Evolutionary conservation across 2,113 vertebrate genomes (phyloP), one percentile per base, ranked within the genome.

Genomic region (Hiodon alosoides): DNA sequence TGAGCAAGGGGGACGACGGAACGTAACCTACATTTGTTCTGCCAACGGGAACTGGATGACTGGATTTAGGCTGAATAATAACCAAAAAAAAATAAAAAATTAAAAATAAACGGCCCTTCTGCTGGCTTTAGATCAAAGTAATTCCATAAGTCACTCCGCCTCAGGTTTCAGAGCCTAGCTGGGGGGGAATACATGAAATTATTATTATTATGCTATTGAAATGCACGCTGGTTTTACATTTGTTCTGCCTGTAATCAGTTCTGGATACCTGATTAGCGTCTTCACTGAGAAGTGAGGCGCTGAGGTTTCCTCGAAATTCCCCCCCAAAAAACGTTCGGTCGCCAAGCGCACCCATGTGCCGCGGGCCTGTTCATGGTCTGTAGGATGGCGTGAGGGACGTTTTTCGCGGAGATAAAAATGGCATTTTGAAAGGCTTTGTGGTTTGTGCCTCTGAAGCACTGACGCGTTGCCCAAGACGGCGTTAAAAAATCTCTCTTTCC

Each of bases 101-200:
- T 66, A 77, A 80, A 81, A 83, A 81, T 90, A 88, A 81, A 86
- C 84, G 82, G 82, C 85, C 84, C 81, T 87, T 89, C 82, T 80
- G 86, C 86, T 81, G 79, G 80, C 86, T 87, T 86, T 77, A 89
- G 87, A 89, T 91, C 89, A 90, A 90, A 91, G 90, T 80, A 78
- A 77, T 83, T 86, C 84, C 81, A 85, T 79, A 83, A 85, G 82
- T 86, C 82, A 72, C 69, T 79, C 78, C 48, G 90, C 90, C 90
- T 84, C 76, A 52, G 86, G 89, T 86, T 79, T 80, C 83, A 82
- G 84, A 82, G 79, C 64, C 81, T 84, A 47, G 89, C 90, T 89
- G 84, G 83, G 58, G 89, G 89, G 88, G 84, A 87, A 80, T n/a
- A 90, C 89, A 89, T 88, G 84, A 87, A 87, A 85, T 82, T 88